Evolutionary conservation across 2,113 vertebrate genomes (phyloP).

Genomic region (Otis tarda): DNA sequence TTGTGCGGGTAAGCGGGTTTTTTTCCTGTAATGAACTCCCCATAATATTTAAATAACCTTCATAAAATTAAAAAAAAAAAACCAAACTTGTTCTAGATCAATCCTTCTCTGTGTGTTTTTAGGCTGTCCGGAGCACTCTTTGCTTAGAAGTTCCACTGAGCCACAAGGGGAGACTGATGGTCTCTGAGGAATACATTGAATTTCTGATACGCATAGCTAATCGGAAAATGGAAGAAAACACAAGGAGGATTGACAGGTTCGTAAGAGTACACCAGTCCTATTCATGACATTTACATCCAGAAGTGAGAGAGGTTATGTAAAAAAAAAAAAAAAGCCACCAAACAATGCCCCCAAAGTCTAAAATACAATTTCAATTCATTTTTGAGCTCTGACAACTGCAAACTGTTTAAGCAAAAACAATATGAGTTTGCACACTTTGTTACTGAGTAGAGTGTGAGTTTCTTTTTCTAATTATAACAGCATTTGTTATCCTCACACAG

Average conservation of each 20-base stretch:
- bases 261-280: neutral
- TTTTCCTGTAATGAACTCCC: neutral
- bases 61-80: neutral
- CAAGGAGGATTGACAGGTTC: constrained; percentile 86
- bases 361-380: neutral
- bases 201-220: constrained; percentile 87
- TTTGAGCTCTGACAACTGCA: neutral
- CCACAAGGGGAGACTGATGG: constrained; percentile 81
- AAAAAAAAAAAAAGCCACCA: neutral
- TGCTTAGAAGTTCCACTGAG: constrained; percentile 92
- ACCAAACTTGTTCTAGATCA: neutral
- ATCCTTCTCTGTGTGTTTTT: neutral
- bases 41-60: neutral
- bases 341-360: neutral
- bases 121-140: constrained; percentile 94
- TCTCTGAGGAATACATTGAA: constrained; percentile 84
- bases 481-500: neutral
- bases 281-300: neutral
- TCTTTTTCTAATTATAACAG: neutral
- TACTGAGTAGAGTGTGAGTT: neutral
- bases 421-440: neutral
- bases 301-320: neutral
- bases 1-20: rapidly evolving
- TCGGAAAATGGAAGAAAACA: constrained; percentile 92
- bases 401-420: neutral